A percentile compares a stretch with the other conserved stretches of the same genome.
These are phyloP conservation scores for Oceanodroma tethys DNA, from an alignment of 2,113 vertebrate genomes.

Conservation along the genomic window DNA sequence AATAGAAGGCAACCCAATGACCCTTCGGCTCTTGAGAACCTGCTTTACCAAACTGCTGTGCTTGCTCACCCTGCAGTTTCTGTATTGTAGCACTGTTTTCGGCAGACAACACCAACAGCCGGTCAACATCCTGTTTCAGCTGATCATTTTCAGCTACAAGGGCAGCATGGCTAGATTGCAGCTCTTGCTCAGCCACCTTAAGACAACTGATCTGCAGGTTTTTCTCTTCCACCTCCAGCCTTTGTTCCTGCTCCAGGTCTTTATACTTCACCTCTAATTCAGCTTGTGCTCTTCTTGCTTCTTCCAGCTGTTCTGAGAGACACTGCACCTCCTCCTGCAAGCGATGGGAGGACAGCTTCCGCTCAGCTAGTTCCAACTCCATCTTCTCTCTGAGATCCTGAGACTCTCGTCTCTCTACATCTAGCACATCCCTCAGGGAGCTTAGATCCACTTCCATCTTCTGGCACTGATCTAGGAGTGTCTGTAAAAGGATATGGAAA, in stretches of 20 bases:
- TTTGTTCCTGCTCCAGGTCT: conserved; percentile 59
- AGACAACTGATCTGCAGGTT: conserved; percentile 30
- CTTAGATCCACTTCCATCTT: conserved; percentile 80
- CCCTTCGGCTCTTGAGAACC: neutral
- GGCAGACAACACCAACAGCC: neutral
- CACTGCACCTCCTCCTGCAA: conserved; percentile 71
- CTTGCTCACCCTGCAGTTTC: conserved; percentile 76
- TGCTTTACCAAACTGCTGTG: neutral
- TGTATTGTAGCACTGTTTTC: neutral
- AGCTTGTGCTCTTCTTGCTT: conserved; percentile 47
- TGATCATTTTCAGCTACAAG: conserved; percentile 21
- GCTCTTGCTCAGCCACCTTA: conserved; percentile 30
- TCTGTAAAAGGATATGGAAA: conserved; percentile 65
- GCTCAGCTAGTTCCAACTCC: conserved; percentile 73
- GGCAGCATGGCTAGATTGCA: neutral
- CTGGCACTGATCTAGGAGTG: conserved; percentile 80
- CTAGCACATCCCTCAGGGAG: conserved; percentile 58
- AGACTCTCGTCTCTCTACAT: conserved; percentile 69
- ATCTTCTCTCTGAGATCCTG: conserved; percentile 44
- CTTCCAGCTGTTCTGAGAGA: conserved; percentile 68
- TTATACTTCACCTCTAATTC: conserved; percentile 63
- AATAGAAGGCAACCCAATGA: neutral
- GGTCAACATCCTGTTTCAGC: neutral
- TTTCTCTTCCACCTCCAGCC: conserved; percentile 60
- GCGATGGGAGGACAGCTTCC: conserved; percentile 30